Base-by-base conservation (phyloP, 2,888 invertebrate genomes). In the Drosophila subquinaria region DNA sequence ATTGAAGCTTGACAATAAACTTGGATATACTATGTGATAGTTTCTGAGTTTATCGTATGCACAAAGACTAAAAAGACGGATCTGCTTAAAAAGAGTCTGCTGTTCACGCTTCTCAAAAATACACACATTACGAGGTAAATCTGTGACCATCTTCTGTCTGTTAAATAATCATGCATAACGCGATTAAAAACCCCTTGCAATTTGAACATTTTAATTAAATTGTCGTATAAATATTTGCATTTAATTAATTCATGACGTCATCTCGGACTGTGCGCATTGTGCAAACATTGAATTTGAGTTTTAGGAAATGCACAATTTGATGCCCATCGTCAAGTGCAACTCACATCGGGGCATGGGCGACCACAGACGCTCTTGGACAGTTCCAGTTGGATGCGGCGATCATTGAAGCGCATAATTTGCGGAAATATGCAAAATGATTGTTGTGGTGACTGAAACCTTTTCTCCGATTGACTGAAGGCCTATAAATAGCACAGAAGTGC, bases 401-500 rank as follows among this genome's bases (percentile, higher is more conserved):
- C 73, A 79, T 67, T 85, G 88, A 90, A 78, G 90, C 90, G 84
- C 84, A 76, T 86, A 90, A 88, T 83, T 88, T 88, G 72, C 84
- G 90, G 89, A 90, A 84, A 90, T 88, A 69, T 79, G 74, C 69
- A 74, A 82, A 76, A 69, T 55, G 42, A 42, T 56, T 56, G 53
- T 53, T 52, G 55, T 51, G 30, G 23, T 35, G 36, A 4, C 33
- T 8, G 36, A 63, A 64, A 64, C 75, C 73, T 73, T 87, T 75
- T 56, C 52, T 33, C 52, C 40, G 23, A 30, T 50, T 42, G 11
- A 33, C 30, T 11, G 15, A 13, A 9, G 42, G n/a, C 4, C 60
- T 92, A 91, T 91, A 91, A 91, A 92, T 90, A 90, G 65, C 53
- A 64, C 61, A 79, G 66, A 89, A 89, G 88, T 90, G 89, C 83